Evolutionary conservation across 2,888 invertebrate genomes (phyloP).

Genomic region (Nephrotoma guestfalica): DNA sequence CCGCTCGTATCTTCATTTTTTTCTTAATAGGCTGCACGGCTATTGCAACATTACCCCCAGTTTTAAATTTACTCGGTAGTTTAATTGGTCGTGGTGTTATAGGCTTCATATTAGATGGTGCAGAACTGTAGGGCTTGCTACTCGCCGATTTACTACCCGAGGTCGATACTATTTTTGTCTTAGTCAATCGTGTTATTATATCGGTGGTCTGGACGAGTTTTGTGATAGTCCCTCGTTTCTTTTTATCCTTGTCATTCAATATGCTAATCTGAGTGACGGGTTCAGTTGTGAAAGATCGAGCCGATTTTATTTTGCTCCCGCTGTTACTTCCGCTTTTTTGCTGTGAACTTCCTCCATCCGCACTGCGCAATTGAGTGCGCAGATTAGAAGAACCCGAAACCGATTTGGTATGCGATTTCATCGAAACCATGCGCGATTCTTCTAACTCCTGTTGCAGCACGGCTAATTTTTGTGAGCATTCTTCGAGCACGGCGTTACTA

Average conservation of each 20-base stretch:
- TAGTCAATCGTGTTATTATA: slow-evolving; percentile 19
- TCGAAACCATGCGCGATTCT: background rate
- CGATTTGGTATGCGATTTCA: background rate
- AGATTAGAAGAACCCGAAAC: background rate
- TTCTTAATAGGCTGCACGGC: slow-evolving; percentile 36
- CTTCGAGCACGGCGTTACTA: slow-evolving; percentile 42
- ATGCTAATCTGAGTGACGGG: background rate
- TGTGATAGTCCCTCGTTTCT: background rate
- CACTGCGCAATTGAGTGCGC: background rate
- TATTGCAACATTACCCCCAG: slow-evolving; percentile 43
- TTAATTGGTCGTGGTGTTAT: slow-evolving; percentile 5
- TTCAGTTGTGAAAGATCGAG: background rate
- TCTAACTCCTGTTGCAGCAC: slow-evolving; percentile 23
- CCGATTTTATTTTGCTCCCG: background rate
- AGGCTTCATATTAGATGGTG: background rate
- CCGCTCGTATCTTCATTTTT: slow-evolving; percentile 32
- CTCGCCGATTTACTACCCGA: background rate
- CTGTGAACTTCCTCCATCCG: background rate
- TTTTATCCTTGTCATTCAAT: background rate
- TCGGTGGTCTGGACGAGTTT: slow-evolving; percentile 23
- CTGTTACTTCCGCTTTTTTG: background rate
- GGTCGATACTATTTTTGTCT: slow-evolving; percentile 10
- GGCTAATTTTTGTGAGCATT: slow-evolving; percentile 48
- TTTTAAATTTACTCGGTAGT: slow-evolving; percentile 35
- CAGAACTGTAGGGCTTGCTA: background rate